Evolutionary conservation across 2,113 vertebrate genomes (phyloP).

Genomic region (Chaetorhynchus papuensis): DNA sequence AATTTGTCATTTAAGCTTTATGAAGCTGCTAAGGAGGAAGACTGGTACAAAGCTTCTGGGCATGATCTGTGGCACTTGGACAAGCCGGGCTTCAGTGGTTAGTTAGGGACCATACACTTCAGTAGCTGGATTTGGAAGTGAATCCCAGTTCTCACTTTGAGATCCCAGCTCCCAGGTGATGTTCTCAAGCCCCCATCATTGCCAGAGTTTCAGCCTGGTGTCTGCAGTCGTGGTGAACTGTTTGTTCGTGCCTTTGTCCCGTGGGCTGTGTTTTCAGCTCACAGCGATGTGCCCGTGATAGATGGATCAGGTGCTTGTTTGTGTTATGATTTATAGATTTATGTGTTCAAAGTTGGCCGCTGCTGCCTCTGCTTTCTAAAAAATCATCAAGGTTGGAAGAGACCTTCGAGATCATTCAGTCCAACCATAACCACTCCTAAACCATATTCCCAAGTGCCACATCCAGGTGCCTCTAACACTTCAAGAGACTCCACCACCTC

Average conservation of each 20-base stretch:
- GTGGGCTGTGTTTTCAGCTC: neutral
- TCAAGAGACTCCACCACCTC: neutral
- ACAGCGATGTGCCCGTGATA: accelerated
- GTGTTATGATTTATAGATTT: neutral
- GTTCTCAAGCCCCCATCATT: accelerated
- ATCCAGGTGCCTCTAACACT: neutral
- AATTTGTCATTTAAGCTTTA: neutral
- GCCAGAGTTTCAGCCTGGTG: neutral
- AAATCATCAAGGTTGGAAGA: neutral
- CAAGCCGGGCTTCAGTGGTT: neutral
- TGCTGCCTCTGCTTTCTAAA: neutral
- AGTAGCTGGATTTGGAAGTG: neutral
- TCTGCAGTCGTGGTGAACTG: accelerated
- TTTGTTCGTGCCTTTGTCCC: neutral
- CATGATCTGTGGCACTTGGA: neutral
- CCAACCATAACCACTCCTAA: neutral
- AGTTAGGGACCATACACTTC: neutral
- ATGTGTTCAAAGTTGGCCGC: neutral
- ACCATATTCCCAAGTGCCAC: neutral
- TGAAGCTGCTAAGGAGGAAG: neutral
- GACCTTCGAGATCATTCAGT: neutral
- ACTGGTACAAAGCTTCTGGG: neutral
- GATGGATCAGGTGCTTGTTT: neutral
- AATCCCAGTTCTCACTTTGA: neutral
- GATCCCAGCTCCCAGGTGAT: neutral